These are phyloP conservation scores for Metalampra italica DNA, from an alignment of 2,888 invertebrate genomes.

Conservation along the genomic window DNA sequence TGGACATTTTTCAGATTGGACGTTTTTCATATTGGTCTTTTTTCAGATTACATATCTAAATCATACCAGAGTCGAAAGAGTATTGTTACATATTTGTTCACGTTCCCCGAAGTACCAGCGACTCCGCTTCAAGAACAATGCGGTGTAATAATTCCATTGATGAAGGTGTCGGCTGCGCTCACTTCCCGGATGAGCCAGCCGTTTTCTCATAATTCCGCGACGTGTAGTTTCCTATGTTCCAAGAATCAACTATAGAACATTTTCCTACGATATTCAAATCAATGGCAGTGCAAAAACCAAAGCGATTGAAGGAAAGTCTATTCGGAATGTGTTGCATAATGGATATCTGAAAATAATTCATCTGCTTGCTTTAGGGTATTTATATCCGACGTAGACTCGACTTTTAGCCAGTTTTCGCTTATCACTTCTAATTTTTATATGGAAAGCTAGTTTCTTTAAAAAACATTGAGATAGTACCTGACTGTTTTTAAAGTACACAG, in stretches of 20 bases:
- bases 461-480: no score
- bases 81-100: constrained; percentile 23
- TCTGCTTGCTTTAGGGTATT: no score
- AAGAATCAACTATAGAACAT: neutral
- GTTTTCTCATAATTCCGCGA: constrained; percentile 39
- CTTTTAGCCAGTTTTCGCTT: no score
- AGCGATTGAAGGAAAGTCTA: neutral
- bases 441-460: no score
- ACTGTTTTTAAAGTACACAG: no score
- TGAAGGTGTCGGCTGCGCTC: constrained; percentile 12
- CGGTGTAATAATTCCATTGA: constrained; percentile 30
- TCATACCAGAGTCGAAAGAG: no score
- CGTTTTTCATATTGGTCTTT: no score
- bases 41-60: constrained; percentile 12
- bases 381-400: no score
- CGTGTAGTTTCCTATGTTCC: constrained; percentile 27
- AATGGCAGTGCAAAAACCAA: neutral
- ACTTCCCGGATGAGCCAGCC: constrained; percentile 40
- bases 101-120: constrained; percentile 32
- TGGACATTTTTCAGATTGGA: no score
- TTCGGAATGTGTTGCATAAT: neutral
- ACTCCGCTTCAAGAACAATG: constrained; percentile 30
- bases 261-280: constrained; percentile 5
- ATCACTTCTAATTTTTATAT: no score
- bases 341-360: no score